A percentile compares a stretch with the other conserved stretches of the same genome.
Conservation (phyloP, 2,888 invertebrate species). For the Gonocerus acuteangulatus region DNA sequence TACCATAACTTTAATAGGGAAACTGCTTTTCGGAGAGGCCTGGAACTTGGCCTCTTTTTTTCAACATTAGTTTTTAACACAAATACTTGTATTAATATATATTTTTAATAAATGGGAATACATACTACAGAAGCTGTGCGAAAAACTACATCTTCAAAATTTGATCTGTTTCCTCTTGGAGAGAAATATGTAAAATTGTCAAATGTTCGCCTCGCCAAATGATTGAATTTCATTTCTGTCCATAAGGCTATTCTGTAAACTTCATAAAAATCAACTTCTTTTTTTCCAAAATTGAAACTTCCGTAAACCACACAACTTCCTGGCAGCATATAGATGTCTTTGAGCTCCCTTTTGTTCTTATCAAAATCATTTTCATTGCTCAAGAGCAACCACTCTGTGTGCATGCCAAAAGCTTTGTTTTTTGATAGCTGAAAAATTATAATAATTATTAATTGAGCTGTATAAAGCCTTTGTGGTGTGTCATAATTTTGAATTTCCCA, state of each 20-base stretch:
- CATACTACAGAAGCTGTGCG: slow-evolving; percentile 5
- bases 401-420: neutral
- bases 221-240: slow-evolving; percentile 19
- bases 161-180: slow-evolving; percentile 9
- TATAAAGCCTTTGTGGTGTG: no score
- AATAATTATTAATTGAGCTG: no score
- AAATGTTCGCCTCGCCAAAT: neutral
- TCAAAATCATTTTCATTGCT: neutral
- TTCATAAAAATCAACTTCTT: slow-evolving; percentile 19
- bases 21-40: no score
- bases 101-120: neutral
- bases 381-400: neutral
- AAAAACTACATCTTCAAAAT: slow-evolving; percentile 21
- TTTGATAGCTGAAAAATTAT: neutral
- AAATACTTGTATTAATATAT: no score
- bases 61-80: no score
- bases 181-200: neutral
- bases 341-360: neutral
- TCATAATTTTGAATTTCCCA: no score
- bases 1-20: no score
- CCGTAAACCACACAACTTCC: slow-evolving; percentile 24
- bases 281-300: neutral
- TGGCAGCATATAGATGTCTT: slow-evolving; percentile 19
- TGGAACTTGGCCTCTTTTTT: no score
- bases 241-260: slow-evolving; percentile 19